These are phyloP conservation scores for Lineus longissimus DNA, from an alignment of 1,140 invertebrate species.

Conservation along the genomic window DNA sequence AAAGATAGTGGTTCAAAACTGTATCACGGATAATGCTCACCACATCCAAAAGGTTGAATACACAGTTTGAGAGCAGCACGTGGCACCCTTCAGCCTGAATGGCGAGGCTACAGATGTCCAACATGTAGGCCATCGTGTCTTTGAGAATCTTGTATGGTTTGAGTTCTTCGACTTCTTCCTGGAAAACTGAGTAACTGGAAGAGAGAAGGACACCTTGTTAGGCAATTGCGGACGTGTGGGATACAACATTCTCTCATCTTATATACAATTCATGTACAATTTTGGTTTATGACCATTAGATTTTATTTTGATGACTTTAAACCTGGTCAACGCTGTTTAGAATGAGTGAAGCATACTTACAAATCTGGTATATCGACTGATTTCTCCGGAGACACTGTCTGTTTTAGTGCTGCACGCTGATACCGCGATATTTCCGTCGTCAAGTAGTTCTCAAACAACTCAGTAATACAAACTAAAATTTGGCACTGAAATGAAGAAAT, in stretches of 20 bases:
- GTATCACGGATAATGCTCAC: slow-evolving; percentile 2
- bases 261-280: too few species aligned
- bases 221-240: too few species aligned
- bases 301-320: too few species aligned
- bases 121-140: slow-evolving; percentile 4
- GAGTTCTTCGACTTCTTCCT: slow-evolving; percentile 2
- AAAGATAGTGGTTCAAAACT: neutral
- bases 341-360: too few species aligned
- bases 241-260: too few species aligned
- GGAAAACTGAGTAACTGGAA: too few species aligned
- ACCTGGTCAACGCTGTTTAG: too few species aligned
- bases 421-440: neutral
- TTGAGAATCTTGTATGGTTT: slow-evolving; percentile 2
- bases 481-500: slow-evolving; percentile 9
- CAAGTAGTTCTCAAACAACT: slow-evolving; percentile 10
- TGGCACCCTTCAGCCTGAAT: neutral
- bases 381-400: too few species aligned
- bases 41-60: slow-evolving; percentile 10
- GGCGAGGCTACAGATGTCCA: neutral
- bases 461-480: slow-evolving; percentile 11
- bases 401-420: too few species aligned
- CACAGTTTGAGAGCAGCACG: neutral
- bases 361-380: too few species aligned
- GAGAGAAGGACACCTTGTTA: too few species aligned
- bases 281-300: too few species aligned